phyloP scores from a whole-genome alignment of 64 coral and sea anemone genomes.

The Acropora tenuis region DNA sequence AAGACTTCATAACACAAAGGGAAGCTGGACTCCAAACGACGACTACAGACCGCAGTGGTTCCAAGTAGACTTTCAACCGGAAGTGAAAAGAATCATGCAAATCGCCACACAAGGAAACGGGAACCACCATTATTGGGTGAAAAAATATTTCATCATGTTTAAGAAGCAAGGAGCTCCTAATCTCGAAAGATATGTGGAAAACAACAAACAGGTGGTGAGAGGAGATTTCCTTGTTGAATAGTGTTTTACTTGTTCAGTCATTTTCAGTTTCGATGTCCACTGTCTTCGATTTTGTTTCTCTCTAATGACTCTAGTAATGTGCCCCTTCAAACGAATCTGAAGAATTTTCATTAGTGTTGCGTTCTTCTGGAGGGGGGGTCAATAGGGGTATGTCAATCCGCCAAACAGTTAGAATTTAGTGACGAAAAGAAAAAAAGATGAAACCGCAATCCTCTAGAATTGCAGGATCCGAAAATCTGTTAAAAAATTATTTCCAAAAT shows the following conservation, averaged over 20 bases:
- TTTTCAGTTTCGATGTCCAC: too few relatives aligned
- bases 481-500: too few relatives aligned
- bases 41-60: conserved; percentile 50
- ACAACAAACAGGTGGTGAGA: conserved; percentile 37
- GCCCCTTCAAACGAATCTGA: too few relatives aligned
- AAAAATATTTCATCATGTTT: conserved; percentile 53
- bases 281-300: too few relatives aligned
- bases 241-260: not conserved
- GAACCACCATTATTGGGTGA: conserved; percentile 54
- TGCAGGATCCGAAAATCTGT: too few relatives aligned
- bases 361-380: not conserved
- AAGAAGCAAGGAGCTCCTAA: not conserved
- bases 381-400: too few relatives aligned
- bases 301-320: too few relatives aligned
- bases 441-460: too few relatives aligned
- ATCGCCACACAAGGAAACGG: conserved; percentile 67
- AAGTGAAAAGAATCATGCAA: conserved; percentile 52
- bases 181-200: conserved; percentile 33
- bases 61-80: conserved; percentile 56
- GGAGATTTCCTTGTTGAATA: not conserved
- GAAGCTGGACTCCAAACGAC: conserved; percentile 46
- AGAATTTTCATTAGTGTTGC: too few relatives aligned
- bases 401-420: too few relatives aligned
- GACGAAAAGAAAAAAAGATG: too few relatives aligned
- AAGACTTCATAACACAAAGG: conserved; percentile 15